These are phyloP conservation scores for Paratrypauchen microcephalus DNA, from an alignment of 2,797 vertebrate genomes.

Conservation along the genomic window DNA sequence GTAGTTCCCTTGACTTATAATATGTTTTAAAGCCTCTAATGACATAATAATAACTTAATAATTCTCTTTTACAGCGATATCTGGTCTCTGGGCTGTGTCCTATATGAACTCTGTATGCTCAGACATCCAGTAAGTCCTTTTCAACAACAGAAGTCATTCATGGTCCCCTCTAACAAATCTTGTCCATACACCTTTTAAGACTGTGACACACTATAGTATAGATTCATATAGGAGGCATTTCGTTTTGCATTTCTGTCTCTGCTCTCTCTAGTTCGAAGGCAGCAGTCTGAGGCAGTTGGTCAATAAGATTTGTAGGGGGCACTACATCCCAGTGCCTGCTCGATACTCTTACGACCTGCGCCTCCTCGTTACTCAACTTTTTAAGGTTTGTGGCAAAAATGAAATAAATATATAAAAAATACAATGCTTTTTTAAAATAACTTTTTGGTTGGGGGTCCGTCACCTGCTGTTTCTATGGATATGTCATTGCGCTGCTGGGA, in stretches of 20 bases:
- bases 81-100: conserved; percentile 94
- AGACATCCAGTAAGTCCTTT: conserved; percentile 88
- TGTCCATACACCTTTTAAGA: too few relatives aligned
- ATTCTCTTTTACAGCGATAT: conserved; percentile 81
- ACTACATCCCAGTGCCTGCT: conserved; percentile 77
- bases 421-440: too few relatives aligned
- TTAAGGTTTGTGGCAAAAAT: conserved; percentile 71
- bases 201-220: neutral
- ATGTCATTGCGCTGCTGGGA: too few relatives aligned
- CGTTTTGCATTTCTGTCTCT: neutral
- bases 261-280: conserved; percentile 83
- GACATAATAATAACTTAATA: neutral
- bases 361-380: conserved; percentile 82
- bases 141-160: neutral
- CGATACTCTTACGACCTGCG: conserved; percentile 82
- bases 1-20: neutral
- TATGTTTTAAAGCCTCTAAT: too few relatives aligned
- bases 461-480: too few relatives aligned
- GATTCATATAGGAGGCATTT: neutral
- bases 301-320: conserved; percentile 87
- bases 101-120: conserved; percentile 92
- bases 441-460: too few relatives aligned
- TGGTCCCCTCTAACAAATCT: too few relatives aligned
- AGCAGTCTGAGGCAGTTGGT: conserved; percentile 84
- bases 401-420: too few relatives aligned